phyloP scores from a whole-genome alignment of 2,113 vertebrate genomes.

The Otus sunia region DNA sequence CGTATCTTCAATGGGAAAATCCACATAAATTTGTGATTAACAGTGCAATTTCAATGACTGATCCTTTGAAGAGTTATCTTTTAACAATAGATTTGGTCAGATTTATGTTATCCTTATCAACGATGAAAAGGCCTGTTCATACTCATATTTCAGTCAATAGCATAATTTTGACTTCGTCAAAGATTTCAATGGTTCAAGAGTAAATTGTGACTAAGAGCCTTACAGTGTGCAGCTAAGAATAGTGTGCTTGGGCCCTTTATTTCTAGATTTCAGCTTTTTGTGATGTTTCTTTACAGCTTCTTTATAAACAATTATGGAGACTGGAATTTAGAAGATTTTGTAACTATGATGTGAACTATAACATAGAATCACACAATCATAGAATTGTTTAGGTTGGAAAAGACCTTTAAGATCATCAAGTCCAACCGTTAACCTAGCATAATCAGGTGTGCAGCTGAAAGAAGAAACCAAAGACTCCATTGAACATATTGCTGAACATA shows the following conservation, averaged over 20 bases:
- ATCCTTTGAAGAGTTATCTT: background rate
- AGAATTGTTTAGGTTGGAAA: background rate
- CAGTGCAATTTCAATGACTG: background rate
- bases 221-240: background rate
- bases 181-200: background rate
- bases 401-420: background rate
- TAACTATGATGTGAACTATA: background rate
- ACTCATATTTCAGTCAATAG: background rate
- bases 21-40: background rate
- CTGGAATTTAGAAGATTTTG: background rate
- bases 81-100: background rate
- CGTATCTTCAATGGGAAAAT: background rate
- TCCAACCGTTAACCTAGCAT: background rate
- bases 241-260: background rate
- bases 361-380: background rate
- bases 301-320: background rate
- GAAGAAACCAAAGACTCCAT: background rate
- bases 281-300: background rate
- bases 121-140: background rate
- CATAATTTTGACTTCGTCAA: background rate
- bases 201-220: background rate
- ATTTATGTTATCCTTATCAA: background rate
- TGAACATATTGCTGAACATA: background rate
- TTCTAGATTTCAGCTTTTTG: background rate
- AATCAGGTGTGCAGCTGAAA: background rate